Evolutionary conservation across 2,888 invertebrate genomes (phyloP).

Genomic region (Morinoia aosen): DNA sequence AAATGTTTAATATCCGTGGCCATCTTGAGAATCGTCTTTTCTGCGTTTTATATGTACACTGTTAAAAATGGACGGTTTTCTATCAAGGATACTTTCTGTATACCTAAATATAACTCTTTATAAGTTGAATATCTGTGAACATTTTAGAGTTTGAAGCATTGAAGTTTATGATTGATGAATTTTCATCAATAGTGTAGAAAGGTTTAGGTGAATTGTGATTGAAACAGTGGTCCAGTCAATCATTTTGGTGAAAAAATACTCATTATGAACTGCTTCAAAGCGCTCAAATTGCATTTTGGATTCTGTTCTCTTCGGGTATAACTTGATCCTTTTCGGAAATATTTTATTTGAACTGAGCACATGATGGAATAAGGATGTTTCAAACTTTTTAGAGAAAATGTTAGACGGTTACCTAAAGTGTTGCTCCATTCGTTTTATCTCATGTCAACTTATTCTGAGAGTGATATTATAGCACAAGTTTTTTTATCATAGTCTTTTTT

Average conservation of each 20-base stretch:
- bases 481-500: background rate
- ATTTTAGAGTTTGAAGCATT: background rate
- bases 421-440: background rate
- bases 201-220: background rate
- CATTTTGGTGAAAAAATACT: background rate
- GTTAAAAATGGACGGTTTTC: no score
- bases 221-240: background rate
- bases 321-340: background rate
- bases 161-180: background rate
- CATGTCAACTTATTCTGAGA: background rate
- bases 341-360: background rate
- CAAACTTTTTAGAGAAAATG: background rate
- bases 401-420: background rate
- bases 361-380: background rate
- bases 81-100: no score
- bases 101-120: background rate
- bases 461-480: background rate
- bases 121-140: background rate
- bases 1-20: no score
- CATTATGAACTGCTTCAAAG: background rate
- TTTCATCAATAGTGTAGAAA: background rate
- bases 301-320: background rate
- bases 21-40: no score
- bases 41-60: no score
- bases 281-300: background rate